These are phyloP conservation scores for Archaeoteleia sp. DNA, from an alignment of 2,888 invertebrate species.

Conservation along the genomic window DNA sequence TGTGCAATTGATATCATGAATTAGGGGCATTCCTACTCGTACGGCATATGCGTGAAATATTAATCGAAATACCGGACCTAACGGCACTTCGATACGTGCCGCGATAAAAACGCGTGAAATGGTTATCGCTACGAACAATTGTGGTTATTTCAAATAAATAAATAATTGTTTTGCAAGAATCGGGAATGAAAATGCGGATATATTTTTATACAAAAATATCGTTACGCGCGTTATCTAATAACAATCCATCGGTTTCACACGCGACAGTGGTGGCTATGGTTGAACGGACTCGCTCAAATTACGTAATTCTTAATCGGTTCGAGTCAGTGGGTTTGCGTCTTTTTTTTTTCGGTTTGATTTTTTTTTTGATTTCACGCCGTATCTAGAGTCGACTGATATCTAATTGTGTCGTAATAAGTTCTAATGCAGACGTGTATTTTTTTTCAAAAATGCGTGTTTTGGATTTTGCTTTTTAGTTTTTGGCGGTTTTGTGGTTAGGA, in stretches of 20 bases:
- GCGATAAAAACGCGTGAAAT: no score
- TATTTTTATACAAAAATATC: constrained; percentile 13
- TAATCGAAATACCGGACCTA: constrained; percentile 19
- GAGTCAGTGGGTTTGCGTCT: constrained; percentile 10
- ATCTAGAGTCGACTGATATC: constrained; percentile 10
- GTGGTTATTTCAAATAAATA: no score
- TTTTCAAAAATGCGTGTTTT: no score
- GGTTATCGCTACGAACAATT: no score
- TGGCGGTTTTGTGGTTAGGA: no score
- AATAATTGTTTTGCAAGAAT: constrained; percentile 20
- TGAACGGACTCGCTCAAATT: constrained; percentile 21
- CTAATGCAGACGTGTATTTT: background rate
- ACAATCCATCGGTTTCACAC: constrained; percentile 34
- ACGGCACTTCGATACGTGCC: constrained; percentile 9
- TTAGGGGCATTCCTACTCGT: constrained; percentile 8
- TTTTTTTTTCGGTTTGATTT: background rate
- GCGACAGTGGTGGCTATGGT: constrained; percentile 27
- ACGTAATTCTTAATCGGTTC: constrained; percentile 30
- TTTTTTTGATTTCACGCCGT: constrained; percentile 3
- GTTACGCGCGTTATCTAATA: constrained; percentile 20
- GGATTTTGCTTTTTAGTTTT: no score
- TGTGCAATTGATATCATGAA: constrained; percentile 29
- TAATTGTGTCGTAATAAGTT: constrained; percentile 9
- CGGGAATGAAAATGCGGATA: constrained; percentile 33
- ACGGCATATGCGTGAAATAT: constrained; percentile 17